phyloP scores from a whole-genome alignment of 2,888 invertebrate species.

The Diaperis boleti region DNA sequence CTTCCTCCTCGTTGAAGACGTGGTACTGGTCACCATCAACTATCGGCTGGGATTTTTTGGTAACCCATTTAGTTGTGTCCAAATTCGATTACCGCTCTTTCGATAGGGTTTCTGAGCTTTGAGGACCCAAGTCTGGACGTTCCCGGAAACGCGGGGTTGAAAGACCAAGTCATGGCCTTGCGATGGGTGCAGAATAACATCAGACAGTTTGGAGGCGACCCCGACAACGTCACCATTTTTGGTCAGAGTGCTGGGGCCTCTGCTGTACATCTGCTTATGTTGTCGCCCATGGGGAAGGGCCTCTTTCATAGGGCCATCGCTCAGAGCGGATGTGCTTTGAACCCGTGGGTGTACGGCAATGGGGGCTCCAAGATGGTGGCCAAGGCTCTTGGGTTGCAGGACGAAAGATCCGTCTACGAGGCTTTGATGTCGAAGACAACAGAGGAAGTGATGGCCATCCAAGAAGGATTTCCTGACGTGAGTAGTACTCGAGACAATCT shows the following conservation, averaged over 20 bases:
- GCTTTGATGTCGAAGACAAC: conserved; percentile 43
- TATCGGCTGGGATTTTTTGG: conserved; percentile 56
- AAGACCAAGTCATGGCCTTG: conserved; percentile 68
- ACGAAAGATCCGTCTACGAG: conserved; percentile 54
- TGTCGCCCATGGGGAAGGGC: conserved; percentile 66
- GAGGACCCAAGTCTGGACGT: conserved; percentile 66
- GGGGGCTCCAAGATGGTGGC: conserved; percentile 35
- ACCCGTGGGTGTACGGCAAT: conserved; percentile 47
- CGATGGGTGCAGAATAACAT: conserved; percentile 69
- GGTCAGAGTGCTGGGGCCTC: conserved; percentile 70
- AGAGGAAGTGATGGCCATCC: conserved; percentile 31
- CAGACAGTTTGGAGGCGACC: conserved; percentile 67
- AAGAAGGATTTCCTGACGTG: conserved; percentile 35
- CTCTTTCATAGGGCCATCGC: conserved; percentile 53
- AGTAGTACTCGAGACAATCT: not conserved
- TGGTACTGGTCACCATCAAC: conserved; percentile 58
- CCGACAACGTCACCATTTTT: conserved; percentile 69
- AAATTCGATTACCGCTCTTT: no score
- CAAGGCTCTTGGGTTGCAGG: conserved; percentile 40
- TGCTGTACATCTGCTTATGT: conserved; percentile 67
- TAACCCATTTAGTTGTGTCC: no score
- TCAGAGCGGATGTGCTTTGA: conserved; percentile 53
- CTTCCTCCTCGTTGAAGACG: conserved; percentile 53
- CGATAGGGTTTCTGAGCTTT: conserved; percentile 68
- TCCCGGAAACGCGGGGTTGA: conserved; percentile 70